phyloP scores from a whole-genome alignment of 1,140 invertebrate genomes.

The Tribolium madens region DNA sequence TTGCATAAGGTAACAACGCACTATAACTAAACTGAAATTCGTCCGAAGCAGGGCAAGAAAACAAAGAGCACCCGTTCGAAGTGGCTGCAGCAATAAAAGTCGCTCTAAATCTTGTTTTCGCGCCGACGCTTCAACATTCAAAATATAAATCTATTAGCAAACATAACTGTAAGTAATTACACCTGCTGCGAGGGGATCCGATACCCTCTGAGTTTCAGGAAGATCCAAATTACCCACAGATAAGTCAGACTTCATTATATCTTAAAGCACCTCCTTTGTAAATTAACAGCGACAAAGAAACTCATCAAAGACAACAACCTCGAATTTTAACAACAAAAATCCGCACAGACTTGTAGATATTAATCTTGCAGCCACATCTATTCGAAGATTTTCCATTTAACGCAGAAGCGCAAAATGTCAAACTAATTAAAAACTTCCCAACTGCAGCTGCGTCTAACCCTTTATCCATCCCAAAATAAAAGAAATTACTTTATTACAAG shows the following conservation, averaged over 20 bases:
- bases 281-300: constrained; percentile 45
- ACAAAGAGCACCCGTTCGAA: constrained; percentile 16
- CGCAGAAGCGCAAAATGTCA: constrained; percentile 44
- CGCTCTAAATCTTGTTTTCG: constrained; percentile 23
- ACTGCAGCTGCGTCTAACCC: constrained; percentile 41
- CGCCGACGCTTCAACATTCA: constrained; percentile 28
- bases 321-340: constrained; percentile 43
- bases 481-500: constrained; percentile 16
- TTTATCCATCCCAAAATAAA: constrained; percentile 10
- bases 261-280: constrained; percentile 40
- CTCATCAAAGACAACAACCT: constrained; percentile 42
- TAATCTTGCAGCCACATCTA: constrained; percentile 41
- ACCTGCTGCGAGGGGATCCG: constrained; percentile 26
- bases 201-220: constrained; percentile 7
- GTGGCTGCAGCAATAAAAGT: constrained; percentile 28
- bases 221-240: constrained; percentile 40
- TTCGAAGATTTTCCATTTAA: constrained; percentile 45
- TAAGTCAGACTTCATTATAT: constrained; percentile 42
- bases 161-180: constrained; percentile 39
- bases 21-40: constrained; percentile 41
- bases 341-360: constrained; percentile 9
- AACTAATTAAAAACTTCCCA: constrained; percentile 49
- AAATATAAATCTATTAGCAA: constrained; percentile 38
- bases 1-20: constrained; percentile 56
- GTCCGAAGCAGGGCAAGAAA: not conserved